These are phyloP conservation scores for Triplophysa bombifrons DNA, from an alignment of 2,797 vertebrate species.

Conservation along the genomic window DNA sequence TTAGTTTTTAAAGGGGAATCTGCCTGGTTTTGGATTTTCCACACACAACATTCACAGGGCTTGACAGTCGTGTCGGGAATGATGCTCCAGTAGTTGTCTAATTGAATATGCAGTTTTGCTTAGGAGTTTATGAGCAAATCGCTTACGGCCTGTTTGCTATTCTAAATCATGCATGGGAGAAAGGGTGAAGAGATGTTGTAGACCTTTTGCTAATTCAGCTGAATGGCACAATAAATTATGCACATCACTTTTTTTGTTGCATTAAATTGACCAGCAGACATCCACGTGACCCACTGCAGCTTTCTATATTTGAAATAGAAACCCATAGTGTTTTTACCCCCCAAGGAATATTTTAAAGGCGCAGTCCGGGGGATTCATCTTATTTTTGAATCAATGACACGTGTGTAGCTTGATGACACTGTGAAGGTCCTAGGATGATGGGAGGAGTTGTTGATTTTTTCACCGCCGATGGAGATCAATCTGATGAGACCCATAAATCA, in stretches of 20 bases:
- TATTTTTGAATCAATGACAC: no score
- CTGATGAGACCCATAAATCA: no score
- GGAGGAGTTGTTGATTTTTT: no score
- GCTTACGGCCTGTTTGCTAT: constrained; percentile 19
- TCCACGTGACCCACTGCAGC: constrained; percentile 1
- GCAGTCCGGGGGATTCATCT: no score
- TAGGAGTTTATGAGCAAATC: constrained; percentile 22
- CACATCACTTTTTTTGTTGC: constrained; percentile 3
- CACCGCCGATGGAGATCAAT: no score
- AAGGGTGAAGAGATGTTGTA: not conserved
- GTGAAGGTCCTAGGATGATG: no score
- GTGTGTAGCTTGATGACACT: no score
- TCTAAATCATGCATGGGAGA: constrained; percentile 23
- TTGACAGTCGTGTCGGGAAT: constrained; percentile 27
- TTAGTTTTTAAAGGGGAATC: not conserved
- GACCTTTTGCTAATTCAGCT: constrained; percentile 27
- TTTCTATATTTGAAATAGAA: not conserved
- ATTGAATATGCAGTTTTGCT: constrained; percentile 23
- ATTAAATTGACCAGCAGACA: not conserved
- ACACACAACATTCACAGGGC: constrained; percentile 7
- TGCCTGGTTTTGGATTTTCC: not conserved
- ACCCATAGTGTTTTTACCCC: not conserved
- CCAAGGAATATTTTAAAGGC: no score
- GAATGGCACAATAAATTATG: constrained; percentile 23
- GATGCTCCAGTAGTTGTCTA: constrained; percentile 11